phyloP scores from a whole-genome alignment of 1,140 invertebrate genomes.

The Magallana ariakensis region DNA sequence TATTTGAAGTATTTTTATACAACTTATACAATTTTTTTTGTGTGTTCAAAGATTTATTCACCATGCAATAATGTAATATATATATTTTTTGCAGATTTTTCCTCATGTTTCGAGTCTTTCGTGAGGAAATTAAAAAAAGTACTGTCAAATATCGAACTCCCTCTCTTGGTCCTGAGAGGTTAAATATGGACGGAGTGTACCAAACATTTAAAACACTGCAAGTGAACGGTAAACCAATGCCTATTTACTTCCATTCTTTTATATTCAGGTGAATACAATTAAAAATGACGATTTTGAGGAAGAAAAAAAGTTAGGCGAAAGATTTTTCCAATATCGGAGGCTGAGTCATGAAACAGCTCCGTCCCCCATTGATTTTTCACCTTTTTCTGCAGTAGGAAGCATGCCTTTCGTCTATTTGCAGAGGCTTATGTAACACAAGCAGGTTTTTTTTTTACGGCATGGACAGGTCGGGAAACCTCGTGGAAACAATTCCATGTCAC shows the following conservation, averaged over 20 bases:
- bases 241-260: not conserved
- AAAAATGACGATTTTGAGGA: constrained; percentile 3
- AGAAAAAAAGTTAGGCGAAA: constrained; percentile 24
- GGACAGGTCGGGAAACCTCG: constrained; percentile 10
- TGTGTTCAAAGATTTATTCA: too few relatives aligned
- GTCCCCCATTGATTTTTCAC: constrained; percentile 28
- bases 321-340: not conserved
- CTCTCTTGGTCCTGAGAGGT: not conserved
- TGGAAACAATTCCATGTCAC: not conserved
- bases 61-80: too few relatives aligned
- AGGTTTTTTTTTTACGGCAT: constrained; percentile 22
- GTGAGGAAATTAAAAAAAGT: not conserved
- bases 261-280: not conserved
- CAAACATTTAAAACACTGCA: not conserved
- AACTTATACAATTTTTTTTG: too few relatives aligned
- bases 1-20: too few relatives aligned
- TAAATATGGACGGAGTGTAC: not conserved
- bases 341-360: not conserved
- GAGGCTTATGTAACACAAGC: constrained; percentile 12
- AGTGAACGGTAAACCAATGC: too few relatives aligned
- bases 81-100: not conserved
- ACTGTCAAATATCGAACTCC: not conserved
- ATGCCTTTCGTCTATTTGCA: constrained; percentile 25
- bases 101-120: not conserved
- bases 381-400: constrained; percentile 16